Conservation (phyloP, 2,888 invertebrate species). For the Branchellion lobata region DNA sequence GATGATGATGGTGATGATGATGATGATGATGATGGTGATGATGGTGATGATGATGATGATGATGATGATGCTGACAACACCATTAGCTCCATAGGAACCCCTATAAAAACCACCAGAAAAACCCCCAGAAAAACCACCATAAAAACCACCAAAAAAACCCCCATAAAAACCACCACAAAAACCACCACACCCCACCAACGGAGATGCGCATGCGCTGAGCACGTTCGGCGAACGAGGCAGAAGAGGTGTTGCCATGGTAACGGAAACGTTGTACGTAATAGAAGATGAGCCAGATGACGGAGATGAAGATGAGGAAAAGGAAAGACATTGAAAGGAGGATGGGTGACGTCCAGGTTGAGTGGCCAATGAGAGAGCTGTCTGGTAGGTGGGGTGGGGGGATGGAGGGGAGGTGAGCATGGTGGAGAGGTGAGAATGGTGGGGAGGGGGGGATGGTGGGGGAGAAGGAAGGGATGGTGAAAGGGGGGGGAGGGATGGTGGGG, state of each 20-base stretch:
- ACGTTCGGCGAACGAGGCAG: slow-evolving; percentile 22
- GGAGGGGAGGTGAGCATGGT: no score
- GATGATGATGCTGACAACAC: not conserved
- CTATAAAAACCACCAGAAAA: not conserved
- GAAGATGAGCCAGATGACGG: slow-evolving; percentile 89
- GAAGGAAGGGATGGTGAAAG: no score
- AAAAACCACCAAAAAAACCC: not conserved
- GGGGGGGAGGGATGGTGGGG: no score
- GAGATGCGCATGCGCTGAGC: slow-evolving; percentile 3
- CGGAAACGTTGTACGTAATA: slow-evolving; percentile 92
- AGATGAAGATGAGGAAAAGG: slow-evolving; percentile 90
- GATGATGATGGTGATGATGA: slow-evolving; percentile 21
- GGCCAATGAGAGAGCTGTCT: not conserved
- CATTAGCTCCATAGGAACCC: not conserved
- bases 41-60: not conserved
- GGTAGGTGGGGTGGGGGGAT: not conserved
- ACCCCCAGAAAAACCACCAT: not conserved
- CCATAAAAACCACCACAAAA: not conserved
- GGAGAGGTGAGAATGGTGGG: no score
- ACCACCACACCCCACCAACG: not conserved
- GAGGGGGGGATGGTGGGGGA: no score
- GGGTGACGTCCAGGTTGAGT: slow-evolving; percentile 75
- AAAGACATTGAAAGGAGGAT: slow-evolving; percentile 92
- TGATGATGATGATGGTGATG: slow-evolving; percentile 17
- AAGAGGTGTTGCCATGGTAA: slow-evolving; percentile 59